Evolutionary conservation across 2,888 invertebrate genomes (phyloP).

Genomic region (Hypercompe scribonia): DNA sequence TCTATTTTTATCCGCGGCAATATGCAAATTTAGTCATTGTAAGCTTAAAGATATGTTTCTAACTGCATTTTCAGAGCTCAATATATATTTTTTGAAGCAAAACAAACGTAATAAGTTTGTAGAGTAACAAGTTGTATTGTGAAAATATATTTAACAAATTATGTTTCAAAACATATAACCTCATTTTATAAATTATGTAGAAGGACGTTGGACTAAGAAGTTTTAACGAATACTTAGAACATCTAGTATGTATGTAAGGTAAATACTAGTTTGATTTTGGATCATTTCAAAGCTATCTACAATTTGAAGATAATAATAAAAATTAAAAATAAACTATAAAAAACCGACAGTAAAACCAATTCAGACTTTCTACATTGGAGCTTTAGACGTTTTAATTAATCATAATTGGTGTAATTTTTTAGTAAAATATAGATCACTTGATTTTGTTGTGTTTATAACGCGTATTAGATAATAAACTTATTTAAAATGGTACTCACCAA

Average conservation of each 20-base stretch:
- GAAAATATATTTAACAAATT: neutral
- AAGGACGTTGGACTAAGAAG: neutral
- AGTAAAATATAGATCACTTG: neutral
- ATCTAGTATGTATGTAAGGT: neutral
- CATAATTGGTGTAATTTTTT: neutral
- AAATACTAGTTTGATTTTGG: neutral
- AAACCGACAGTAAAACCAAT: neutral
- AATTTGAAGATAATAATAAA: too few relatives aligned
- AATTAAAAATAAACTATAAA: too few relatives aligned
- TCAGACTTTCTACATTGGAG: neutral
- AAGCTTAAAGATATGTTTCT: too few relatives aligned
- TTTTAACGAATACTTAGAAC: neutral
- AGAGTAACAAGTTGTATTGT: neutral
- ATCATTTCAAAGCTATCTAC: neutral
- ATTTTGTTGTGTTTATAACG: neutral
- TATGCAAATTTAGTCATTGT: too few relatives aligned
- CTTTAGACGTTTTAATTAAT: neutral
- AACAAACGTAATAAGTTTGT: neutral
- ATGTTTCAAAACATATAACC: neutral
- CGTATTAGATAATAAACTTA: neutral
- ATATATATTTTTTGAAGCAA: too few relatives aligned
- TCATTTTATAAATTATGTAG: neutral
- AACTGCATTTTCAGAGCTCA: too few relatives aligned
- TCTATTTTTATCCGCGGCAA: neutral
- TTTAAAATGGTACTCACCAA: slow-evolving; percentile 70